phyloP scores from a whole-genome alignment of 2,797 vertebrate genomes.

The Microctenopoma stevenorrisi region DNA sequence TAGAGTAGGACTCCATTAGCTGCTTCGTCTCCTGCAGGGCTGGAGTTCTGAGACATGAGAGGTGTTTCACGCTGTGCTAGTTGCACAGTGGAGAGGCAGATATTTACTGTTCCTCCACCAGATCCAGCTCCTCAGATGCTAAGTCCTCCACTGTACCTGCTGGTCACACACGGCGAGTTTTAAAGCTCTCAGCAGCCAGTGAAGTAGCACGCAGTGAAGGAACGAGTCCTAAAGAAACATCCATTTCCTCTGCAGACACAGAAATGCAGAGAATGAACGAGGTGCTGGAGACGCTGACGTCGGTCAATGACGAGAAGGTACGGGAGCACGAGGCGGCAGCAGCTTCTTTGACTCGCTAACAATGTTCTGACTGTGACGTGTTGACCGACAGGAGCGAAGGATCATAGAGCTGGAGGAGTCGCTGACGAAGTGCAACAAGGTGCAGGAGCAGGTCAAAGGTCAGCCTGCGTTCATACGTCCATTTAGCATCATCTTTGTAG shows the following conservation, averaged over 20 bases:
- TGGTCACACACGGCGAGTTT: too few species aligned
- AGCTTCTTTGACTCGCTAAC: not conserved
- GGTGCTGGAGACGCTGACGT: slow-evolving; percentile 88
- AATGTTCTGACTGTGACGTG: not conserved
- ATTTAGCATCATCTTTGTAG: not conserved
- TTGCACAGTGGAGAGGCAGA: too few species aligned
- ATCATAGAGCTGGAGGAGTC: slow-evolving; percentile 93
- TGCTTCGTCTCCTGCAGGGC: too few species aligned
- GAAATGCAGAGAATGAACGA: slow-evolving; percentile 93
- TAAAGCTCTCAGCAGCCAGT: too few species aligned
- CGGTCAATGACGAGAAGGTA: slow-evolving; percentile 94
- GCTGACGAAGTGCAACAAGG: slow-evolving; percentile 87
- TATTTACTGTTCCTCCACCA: too few species aligned
- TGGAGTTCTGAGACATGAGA: too few species aligned
- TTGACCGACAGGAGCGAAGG: slow-evolving; percentile 85
- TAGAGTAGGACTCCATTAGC: too few species aligned
- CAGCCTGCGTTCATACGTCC: slow-evolving; percentile 27
- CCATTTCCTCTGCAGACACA: slow-evolving; percentile 78
- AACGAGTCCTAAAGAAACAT: not conserved
- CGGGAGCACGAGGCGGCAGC: not conserved
- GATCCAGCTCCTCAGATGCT: too few species aligned
- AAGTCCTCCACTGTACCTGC: too few species aligned
- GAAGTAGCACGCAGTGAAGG: too few species aligned
- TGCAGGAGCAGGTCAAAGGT: slow-evolving; percentile 90
- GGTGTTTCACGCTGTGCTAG: too few species aligned